Evolutionary conservation across 1,140 invertebrate genomes (phyloP).

Genomic region (Arctopsyche grandis): DNA sequence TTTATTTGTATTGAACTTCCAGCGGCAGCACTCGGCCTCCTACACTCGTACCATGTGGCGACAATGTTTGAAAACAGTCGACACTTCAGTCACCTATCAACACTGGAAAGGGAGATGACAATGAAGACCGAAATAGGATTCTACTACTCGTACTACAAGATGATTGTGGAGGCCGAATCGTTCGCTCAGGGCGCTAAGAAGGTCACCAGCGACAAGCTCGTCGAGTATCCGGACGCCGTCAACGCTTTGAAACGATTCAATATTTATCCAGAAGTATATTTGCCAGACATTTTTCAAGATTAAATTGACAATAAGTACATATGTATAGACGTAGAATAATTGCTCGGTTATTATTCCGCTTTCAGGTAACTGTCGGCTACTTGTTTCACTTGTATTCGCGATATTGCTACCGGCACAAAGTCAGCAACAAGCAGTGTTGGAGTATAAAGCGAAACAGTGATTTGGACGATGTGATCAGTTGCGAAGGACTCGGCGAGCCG

Average conservation of each 20-base stretch:
- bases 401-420: slow-evolving; percentile 53
- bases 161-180: slow-evolving; percentile 74
- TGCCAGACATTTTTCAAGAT: slow-evolving; percentile 37
- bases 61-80: slow-evolving; percentile 82
- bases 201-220: slow-evolving; percentile 79
- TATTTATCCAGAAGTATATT: slow-evolving; percentile 80
- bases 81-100: slow-evolving; percentile 85
- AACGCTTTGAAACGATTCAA: slow-evolving; percentile 86
- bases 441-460: slow-evolving; percentile 72
- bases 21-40: slow-evolving; percentile 58
- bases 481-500: slow-evolving; percentile 80
- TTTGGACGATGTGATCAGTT: slow-evolving; percentile 75
- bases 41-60: slow-evolving; percentile 75
- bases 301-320: neutral
- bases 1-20: too few relatives aligned
- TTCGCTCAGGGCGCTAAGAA: slow-evolving; percentile 72
- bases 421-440: slow-evolving; percentile 68
- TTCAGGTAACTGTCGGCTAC: slow-evolving; percentile 42
- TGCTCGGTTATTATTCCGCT: neutral
- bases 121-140: slow-evolving; percentile 87
- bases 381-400: slow-evolving; percentile 38
- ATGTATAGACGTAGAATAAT: neutral
- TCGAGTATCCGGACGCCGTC: slow-evolving; percentile 82
- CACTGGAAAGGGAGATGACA: slow-evolving; percentile 83
- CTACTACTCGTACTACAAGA: slow-evolving; percentile 90